phyloP scores from a whole-genome alignment of 2,888 invertebrate genomes.

The Xylota sylvarum region DNA sequence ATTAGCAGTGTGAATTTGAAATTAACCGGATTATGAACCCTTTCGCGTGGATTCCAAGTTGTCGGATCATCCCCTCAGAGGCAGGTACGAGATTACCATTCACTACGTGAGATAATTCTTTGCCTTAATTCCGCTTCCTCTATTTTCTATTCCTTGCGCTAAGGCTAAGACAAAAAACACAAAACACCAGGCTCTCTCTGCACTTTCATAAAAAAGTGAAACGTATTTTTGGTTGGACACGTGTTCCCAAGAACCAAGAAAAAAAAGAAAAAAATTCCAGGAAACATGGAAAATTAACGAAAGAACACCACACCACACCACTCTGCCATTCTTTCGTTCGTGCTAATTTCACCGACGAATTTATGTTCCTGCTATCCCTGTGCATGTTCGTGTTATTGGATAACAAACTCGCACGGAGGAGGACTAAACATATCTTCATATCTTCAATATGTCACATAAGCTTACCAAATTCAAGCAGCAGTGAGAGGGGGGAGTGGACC shows the following conservation, averaged over 20 bases:
- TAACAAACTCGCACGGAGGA: conserved; percentile 47
- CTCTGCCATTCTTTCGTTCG: conserved; percentile 22
- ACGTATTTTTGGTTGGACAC: conserved; percentile 18
- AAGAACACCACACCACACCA: not conserved
- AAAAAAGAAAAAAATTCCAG: not conserved
- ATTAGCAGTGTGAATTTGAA: conserved; percentile 75
- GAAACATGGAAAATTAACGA: conserved; percentile 47
- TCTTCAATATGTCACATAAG: conserved; percentile 67
- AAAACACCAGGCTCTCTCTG: not conserved
- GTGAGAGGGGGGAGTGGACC: not conserved
- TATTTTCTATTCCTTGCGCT: not conserved
- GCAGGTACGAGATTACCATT: conserved; percentile 57
- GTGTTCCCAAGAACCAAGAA: conserved; percentile 4
- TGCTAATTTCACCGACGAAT: conserved; percentile 67
- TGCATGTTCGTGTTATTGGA: conserved; percentile 48
- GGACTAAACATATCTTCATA: conserved; percentile 34
- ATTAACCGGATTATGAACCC: conserved; percentile 74
- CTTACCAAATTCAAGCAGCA: conserved; percentile 49
- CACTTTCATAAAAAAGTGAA: not conserved
- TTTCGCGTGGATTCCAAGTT: conserved; percentile 55
- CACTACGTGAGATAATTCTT: conserved; percentile 64
- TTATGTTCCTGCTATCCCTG: conserved; percentile 29
- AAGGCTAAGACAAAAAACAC: not conserved
- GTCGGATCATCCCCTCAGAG: conserved; percentile 29
- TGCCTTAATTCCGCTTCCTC: not conserved